These are phyloP conservation scores for Porphyrio hochstetteri DNA, from an alignment of 2,113 vertebrate species.

Conservation along the genomic window DNA sequence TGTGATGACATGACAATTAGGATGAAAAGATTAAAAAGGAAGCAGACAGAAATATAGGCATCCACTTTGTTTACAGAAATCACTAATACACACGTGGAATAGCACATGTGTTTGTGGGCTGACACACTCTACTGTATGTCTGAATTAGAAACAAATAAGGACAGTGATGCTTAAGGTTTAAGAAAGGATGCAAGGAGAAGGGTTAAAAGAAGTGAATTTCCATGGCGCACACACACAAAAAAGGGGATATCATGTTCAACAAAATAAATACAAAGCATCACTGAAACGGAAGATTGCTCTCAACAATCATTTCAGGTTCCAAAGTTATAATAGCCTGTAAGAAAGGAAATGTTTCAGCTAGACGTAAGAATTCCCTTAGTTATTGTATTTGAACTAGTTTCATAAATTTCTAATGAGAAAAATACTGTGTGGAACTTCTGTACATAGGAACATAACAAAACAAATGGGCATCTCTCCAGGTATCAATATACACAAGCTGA, in stretches of 20 bases:
- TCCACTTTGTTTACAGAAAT: neutral
- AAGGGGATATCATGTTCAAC: neutral
- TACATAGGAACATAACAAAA: neutral
- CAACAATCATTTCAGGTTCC: neutral
- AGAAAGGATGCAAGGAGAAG: slow-evolving; percentile 22
- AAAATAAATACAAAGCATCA: neutral
- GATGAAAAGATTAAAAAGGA: neutral
- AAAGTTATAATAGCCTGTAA: neutral
- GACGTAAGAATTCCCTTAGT: neutral
- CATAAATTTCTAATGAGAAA: neutral
- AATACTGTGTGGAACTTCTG: neutral
- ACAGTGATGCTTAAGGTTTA: neutral
- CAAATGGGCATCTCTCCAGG: neutral
- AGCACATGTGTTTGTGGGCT: neutral
- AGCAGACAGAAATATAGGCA: neutral
- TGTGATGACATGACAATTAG: neutral
- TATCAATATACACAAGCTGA: neutral
- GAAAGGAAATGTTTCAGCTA: neutral
- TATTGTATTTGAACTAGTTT: neutral
- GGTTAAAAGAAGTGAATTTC: neutral
- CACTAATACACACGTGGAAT: neutral
- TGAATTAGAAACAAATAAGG: slow-evolving; percentile 45
- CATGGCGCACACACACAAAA: neutral
- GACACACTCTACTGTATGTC: neutral
- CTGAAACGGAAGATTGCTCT: neutral